These are phyloP conservation scores for Microtus ochrogaster DNA, from an alignment of 2,113 vertebrate genomes.

Conservation along the genomic window DNA sequence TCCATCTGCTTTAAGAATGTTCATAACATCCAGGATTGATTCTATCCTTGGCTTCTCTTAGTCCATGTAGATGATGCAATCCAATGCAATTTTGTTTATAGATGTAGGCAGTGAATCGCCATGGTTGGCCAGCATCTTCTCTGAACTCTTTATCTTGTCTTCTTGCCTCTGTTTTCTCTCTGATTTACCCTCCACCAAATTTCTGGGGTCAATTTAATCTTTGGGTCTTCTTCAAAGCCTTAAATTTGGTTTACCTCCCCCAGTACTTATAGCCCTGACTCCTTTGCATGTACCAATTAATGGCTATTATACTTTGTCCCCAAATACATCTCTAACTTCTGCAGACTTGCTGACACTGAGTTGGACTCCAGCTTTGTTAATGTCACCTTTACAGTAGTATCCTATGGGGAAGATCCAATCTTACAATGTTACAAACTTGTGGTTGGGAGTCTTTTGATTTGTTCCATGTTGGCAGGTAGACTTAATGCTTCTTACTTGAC, in stretches of 20 bases:
- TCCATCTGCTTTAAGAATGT: no score
- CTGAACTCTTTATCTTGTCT: neutral
- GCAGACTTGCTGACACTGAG: neutral
- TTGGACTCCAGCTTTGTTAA: neutral
- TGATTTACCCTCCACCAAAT: neutral
- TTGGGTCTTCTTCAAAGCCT: neutral
- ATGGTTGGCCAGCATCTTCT: neutral
- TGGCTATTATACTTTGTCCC: neutral
- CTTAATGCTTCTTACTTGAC: neutral
- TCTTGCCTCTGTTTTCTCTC: neutral
- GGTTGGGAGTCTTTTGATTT: neutral
- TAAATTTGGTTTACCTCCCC: neutral
- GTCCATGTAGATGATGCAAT: neutral
- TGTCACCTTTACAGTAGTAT: neutral
- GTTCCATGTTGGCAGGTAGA: neutral
- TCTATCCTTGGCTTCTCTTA: neutral
- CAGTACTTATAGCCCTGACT: neutral
- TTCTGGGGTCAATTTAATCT: neutral
- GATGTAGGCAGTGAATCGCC: neutral
- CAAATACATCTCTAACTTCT: neutral
- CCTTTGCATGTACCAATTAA: neutral
- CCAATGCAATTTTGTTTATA: neutral
- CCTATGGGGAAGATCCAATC: neutral
- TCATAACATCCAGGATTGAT: no score
- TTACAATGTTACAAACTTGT: neutral